Conservation (phyloP, 1,140 invertebrate species). For the Chironomus striatipennis region DNA sequence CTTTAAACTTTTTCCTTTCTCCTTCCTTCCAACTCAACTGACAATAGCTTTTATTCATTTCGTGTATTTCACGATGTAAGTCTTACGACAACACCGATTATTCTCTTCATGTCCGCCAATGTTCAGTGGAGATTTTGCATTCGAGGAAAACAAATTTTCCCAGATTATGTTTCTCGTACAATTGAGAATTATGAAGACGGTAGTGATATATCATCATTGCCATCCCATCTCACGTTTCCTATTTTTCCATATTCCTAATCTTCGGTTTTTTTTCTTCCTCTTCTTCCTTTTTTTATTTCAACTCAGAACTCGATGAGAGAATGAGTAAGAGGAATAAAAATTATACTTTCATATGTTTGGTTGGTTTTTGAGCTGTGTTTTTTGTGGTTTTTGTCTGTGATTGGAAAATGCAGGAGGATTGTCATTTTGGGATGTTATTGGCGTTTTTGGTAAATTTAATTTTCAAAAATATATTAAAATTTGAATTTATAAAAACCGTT, state of each 20-base stretch:
- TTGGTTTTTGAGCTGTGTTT: no score
- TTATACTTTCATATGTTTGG: no score
- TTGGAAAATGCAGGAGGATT: no score
- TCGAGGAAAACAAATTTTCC: slow-evolving; percentile 18
- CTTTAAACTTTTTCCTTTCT: slow-evolving; percentile 10
- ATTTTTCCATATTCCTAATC: background rate
- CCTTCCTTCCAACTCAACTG: background rate
- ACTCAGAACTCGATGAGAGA: background rate
- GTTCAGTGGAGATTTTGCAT: slow-evolving; percentile 4
- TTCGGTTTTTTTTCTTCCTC: background rate
- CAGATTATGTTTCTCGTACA: background rate
- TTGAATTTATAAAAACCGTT: no score
- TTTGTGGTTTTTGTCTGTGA: no score
- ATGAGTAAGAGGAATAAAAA: background rate
- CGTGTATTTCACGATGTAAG: background rate
- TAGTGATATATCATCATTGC: slow-evolving; percentile 3
- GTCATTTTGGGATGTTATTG: no score
- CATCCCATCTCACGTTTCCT: background rate
- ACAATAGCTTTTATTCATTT: background rate
- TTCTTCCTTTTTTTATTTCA: background rate
- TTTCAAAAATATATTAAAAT: no score
- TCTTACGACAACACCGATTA: background rate
- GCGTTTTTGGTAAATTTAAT: no score
- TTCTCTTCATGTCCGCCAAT: background rate
- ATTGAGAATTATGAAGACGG: slow-evolving; percentile 7